Conservation (phyloP, 2,797 vertebrate species). For the Valencia hispanica region DNA sequence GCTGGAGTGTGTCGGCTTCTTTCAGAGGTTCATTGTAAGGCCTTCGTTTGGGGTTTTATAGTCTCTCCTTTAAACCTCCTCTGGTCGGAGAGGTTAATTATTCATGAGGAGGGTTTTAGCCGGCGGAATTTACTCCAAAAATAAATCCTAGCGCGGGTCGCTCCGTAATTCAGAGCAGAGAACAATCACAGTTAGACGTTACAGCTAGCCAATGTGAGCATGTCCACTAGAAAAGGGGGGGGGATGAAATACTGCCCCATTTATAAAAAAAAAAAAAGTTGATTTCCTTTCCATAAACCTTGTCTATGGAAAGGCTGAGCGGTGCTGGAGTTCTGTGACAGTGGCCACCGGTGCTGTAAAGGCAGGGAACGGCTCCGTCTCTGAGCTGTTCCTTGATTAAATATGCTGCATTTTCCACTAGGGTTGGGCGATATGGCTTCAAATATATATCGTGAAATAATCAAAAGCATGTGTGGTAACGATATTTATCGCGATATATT, state of each 20-base stretch:
- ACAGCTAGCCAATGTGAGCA: slow-evolving; percentile 5
- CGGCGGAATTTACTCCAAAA: slow-evolving; percentile 25
- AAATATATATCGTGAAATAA: too few relatives aligned
- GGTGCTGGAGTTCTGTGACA: neutral
- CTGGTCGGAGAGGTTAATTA: slow-evolving; percentile 50
- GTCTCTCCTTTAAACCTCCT: slow-evolving; percentile 20
- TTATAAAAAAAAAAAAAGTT: neutral
- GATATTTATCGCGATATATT: too few relatives aligned
- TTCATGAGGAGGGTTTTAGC: slow-evolving; percentile 42
- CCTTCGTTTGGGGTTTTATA: slow-evolving; percentile 28
- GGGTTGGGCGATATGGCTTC: too few relatives aligned
- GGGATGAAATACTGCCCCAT: slow-evolving; percentile 2
- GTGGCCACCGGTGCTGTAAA: neutral
- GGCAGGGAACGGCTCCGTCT: neutral
- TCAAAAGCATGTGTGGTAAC: too few relatives aligned
- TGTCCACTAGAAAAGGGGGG: neutral
- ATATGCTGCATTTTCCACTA: neutral
- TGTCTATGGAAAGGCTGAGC: neutral
- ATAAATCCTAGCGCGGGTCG: slow-evolving; percentile 44
- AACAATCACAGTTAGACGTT: slow-evolving; percentile 6
- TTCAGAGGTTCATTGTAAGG: slow-evolving; percentile 23
- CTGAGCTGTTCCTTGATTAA: neutral
- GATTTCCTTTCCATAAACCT: neutral
- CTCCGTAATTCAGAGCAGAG: slow-evolving; percentile 21
- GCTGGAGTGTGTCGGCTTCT: slow-evolving; percentile 4